phyloP scores from a whole-genome alignment of 2,113 vertebrate species.

The Arenaria interpres region DNA sequence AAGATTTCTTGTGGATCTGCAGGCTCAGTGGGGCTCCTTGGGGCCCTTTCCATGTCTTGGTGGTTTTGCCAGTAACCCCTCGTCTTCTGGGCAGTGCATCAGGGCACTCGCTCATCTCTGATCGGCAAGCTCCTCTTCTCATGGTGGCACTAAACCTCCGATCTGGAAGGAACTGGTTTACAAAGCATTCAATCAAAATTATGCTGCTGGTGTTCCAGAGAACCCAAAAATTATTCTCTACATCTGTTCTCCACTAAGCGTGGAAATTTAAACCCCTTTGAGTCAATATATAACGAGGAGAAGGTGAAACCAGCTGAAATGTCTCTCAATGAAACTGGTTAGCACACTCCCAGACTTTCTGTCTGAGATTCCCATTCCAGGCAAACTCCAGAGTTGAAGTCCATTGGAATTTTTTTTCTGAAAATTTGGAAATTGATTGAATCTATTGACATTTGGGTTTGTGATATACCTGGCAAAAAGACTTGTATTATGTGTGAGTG shows the following conservation, averaged over 20 bases:
- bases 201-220: not conserved
- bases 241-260: not conserved
- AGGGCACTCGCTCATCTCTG: not conserved
- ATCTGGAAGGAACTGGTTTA: not conserved
- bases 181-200: not conserved
- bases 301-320: not conserved
- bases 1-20: constrained; percentile 22
- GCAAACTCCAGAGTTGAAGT: not conserved
- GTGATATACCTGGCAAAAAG: not conserved
- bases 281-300: not conserved
- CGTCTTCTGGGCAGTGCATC: not conserved
- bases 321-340: not conserved
- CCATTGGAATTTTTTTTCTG: not conserved
- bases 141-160: not conserved
- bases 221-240: not conserved
- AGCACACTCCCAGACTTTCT: not conserved
- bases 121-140: not conserved
- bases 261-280: not conserved
- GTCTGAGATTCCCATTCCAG: not conserved
- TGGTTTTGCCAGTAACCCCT: not conserved
- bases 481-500: not conserved
- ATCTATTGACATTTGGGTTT: not conserved
- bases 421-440: not conserved
- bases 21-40: not conserved
- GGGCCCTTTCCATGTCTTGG: not conserved